phyloP scores from a whole-genome alignment of 2,113 vertebrate genomes.

The Candoia aspera region DNA sequence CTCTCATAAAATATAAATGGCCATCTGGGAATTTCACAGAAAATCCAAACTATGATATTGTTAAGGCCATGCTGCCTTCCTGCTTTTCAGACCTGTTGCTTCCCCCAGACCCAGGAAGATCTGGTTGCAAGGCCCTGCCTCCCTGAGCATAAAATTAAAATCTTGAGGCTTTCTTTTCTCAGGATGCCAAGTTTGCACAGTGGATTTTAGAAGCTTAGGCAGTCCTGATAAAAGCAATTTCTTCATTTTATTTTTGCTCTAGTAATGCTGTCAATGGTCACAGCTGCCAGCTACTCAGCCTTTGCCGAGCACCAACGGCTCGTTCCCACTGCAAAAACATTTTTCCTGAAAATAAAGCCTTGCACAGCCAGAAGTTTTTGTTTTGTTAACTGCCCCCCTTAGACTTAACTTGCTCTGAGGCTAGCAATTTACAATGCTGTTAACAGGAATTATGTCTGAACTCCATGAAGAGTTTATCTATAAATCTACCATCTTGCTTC shows the following conservation, averaged over 20 bases:
- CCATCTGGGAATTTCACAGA: not conserved
- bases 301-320: not conserved
- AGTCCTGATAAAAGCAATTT: not conserved
- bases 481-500: slow-evolving; percentile 29
- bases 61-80: not conserved
- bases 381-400: not conserved
- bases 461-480: slow-evolving; percentile 8
- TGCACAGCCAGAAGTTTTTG: not conserved
- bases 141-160: too few relatives aligned
- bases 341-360: not conserved
- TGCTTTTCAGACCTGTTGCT: too few relatives aligned
- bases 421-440: slow-evolving; percentile 24
- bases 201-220: not conserved
- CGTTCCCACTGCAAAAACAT: not conserved
- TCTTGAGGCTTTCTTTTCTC: not conserved
- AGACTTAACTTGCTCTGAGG: slow-evolving; percentile 12
- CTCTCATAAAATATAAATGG: not conserved
- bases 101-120: not conserved
- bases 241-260: not conserved
- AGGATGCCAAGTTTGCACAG: too few relatives aligned
- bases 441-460: slow-evolving; percentile 35
- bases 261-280: not conserved
- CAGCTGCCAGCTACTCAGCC: not conserved
- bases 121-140: not conserved
- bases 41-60: not conserved